Base-by-base conservation (phyloP, 2,888 invertebrate genomes). In the Synergus japonicus region DNA sequence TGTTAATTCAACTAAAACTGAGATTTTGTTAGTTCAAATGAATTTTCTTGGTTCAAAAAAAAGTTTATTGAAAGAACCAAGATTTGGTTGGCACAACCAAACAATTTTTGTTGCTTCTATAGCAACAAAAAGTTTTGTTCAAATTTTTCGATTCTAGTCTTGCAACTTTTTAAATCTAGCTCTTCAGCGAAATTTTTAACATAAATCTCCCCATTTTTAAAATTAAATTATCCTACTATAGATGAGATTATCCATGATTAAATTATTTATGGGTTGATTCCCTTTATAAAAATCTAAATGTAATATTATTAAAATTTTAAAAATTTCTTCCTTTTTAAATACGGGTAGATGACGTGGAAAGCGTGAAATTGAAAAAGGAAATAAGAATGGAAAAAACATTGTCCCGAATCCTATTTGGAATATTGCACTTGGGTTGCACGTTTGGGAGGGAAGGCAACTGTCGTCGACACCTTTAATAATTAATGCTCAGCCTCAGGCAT, bases 381-480 rank as follows among this genome's bases (percentile, higher is more conserved):
- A n/a, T 1, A 54, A 22, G 7, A 46, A 22, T 4, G 10, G 18
- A n/a, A 60, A n/a, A 60, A 18, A 60, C 15, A 5, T 54, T 13
- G 5, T 60, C 22, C 22, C 13, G 5, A 60, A 13, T 29, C 1
- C 22, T 22, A 60, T 60, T 60, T 10, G 44, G 22, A 67, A 44
- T 44, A 67, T 67, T 46, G 67, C 67, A 67, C 46, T 67, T 54
- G 73, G 37, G 73, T 73, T 54, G 37, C n/a, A 73, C 15, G 41
- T 43, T 65, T 66, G 18, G n/a, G n/a, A n/a, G 66, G 41, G 41
- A 66, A 83, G 83, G 85, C 83, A 83, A 86, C 83, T 83, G 86
- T 85, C 86, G 84, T 83, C 84, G 86, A 87, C 87, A 87, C 81
- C 81, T 84, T 84, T 80, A 78, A 87, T 86, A 86, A 87, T 87